Evolutionary conservation across 2,888 invertebrate species (phyloP), one percentile per base, ranked within the genome.

Genomic region (Netelia inedita): DNA sequence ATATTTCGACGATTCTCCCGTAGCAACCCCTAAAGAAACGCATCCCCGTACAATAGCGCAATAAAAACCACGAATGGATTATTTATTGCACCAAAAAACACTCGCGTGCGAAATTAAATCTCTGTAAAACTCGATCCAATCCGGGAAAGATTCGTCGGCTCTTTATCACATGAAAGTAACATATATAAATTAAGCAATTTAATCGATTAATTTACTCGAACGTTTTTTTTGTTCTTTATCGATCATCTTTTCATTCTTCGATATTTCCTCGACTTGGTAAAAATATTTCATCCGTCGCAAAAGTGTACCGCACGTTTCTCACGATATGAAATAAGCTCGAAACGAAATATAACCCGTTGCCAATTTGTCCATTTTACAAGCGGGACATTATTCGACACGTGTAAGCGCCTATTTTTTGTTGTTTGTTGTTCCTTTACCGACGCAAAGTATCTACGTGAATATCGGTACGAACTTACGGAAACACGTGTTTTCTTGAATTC

Each of bases 1-100:
- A 57, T 57, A 88, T 88, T 87, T 88, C 88, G 86, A 78, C 74
- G 81, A 75, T 78, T 82, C 79, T 57, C 82, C 83, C 86, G 88
- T 87, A 90, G 90, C 89, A 89, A 87, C 65, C 35, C 35, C 53
- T 2, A 2, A 23, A 14, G 43, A 35, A 41, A 63, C 66, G 43
- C 2, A 57, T 61, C n/a, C 28, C 41, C 68, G 8, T 41, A 50
- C 41, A 46, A 35, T 21, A 43, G 35, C 21, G 8, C 9, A 68
- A 80, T 72, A 73, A 84, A 73, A 55, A 28, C 14, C 21, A 61
- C 71, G 66, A 78, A 76, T 74, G 81, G 87, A 88, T 91, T 91
- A 91, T 90, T 91, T 11, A 61, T 11, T 28, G 1, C 28, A 11
- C 14, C 9, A 9, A n/a, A 61, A 28, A 23, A 59, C 90, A 87